These are phyloP conservation scores for Pardalotus punctatus DNA, from an alignment of 2,113 vertebrate genomes.

Conservation along the genomic window DNA sequence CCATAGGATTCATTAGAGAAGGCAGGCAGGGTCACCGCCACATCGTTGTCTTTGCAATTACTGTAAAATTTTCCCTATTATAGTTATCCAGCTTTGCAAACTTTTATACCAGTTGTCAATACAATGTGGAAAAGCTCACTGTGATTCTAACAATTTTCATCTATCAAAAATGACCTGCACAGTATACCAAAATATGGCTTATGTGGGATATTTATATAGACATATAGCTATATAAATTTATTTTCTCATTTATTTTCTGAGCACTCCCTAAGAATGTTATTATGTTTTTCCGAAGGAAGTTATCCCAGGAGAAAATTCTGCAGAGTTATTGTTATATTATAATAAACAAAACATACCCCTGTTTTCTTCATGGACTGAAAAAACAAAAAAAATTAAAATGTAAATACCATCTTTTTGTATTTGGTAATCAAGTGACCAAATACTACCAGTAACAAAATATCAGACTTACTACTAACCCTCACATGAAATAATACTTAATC, in stretches of 20 bases:
- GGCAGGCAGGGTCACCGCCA: too few species aligned
- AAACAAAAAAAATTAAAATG: neutral
- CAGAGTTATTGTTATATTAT: neutral
- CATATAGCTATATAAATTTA: neutral
- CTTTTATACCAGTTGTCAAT: neutral
- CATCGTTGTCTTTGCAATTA: neutral
- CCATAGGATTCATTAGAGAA: too few species aligned
- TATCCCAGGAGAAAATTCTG: neutral
- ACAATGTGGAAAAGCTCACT: neutral
- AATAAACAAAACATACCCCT: neutral
- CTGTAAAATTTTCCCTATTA: neutral
- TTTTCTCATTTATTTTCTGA: neutral
- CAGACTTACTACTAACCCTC: neutral
- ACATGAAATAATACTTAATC: neutral
- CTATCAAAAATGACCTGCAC: neutral
- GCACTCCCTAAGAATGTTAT: neutral
- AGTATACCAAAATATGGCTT: neutral
- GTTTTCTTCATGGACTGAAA: neutral
- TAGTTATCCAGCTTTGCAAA: neutral
- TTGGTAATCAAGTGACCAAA: neutral
- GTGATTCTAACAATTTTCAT: neutral
- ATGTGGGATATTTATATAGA: neutral
- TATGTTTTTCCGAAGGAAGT: neutral
- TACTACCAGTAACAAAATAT: neutral
- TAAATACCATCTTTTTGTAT: neutral